Evolutionary conservation across 1,140 invertebrate genomes (phyloP).

Genomic region (Trichonephila clavipes): DNA sequence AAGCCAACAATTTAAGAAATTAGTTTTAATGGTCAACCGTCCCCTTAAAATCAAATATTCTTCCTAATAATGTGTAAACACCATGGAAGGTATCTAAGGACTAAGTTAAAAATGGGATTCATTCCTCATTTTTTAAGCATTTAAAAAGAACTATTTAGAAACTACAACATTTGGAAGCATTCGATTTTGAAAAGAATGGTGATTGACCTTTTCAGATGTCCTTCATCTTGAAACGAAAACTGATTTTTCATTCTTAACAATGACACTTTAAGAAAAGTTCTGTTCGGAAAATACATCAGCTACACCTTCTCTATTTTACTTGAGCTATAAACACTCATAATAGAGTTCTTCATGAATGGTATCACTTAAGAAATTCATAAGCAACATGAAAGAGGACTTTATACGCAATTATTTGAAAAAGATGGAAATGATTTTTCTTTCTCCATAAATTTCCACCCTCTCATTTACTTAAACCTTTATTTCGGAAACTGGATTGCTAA

Average conservation of each 20-base stretch:
- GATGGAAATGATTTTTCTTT: neutral
- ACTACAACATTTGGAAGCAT: too few species aligned
- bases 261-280: neutral
- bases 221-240: neutral
- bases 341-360: neutral
- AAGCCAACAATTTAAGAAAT: too few species aligned
- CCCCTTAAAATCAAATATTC: too few species aligned
- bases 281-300: neutral
- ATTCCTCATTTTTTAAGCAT: too few species aligned
- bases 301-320: neutral
- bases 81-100: too few species aligned
- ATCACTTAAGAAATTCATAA: constrained; percentile 27
- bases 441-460: neutral
- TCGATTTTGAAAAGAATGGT: too few species aligned
- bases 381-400: neutral
- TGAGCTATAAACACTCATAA: neutral
- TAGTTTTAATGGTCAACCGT: too few species aligned
- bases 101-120: too few species aligned
- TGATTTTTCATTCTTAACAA: neutral
- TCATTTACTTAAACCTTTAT: constrained; percentile 30
- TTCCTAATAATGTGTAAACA: too few species aligned
- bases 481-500: neutral
- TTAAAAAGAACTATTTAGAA: too few species aligned
- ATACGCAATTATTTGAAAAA: constrained; percentile 23
- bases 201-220: neutral